Conservation (phyloP, 2,797 vertebrate genomes). For the Pseudochirops corinnae region DNA sequence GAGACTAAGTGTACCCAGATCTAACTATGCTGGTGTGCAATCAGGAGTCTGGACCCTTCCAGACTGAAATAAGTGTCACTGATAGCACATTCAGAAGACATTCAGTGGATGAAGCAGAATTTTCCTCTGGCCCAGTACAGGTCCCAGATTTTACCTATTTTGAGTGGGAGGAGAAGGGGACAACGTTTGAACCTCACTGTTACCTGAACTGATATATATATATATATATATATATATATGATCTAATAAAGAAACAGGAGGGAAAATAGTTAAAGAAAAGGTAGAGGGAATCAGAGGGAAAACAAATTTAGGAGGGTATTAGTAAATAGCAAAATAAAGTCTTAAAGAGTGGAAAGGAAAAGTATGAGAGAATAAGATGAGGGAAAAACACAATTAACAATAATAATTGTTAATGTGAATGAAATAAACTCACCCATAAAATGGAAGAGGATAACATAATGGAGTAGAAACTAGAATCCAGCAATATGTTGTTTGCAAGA, state of each 20-base stretch:
- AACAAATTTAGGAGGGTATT: background rate
- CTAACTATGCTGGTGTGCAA: background rate
- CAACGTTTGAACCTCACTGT: background rate
- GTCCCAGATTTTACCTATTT: background rate
- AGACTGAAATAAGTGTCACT: background rate
- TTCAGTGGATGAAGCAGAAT: background rate
- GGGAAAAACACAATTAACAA: background rate
- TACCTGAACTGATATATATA: background rate
- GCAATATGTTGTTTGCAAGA: background rate
- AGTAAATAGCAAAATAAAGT: background rate
- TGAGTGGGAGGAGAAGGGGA: background rate
- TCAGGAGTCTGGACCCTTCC: background rate
- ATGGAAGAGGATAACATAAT: background rate
- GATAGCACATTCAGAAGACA: background rate
- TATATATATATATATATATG: background rate
- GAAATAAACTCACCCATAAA: background rate
- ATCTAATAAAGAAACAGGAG: background rate
- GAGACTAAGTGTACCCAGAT: background rate
- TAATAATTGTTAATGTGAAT: background rate
- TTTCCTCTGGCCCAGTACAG: background rate
- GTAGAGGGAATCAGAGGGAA: background rate
- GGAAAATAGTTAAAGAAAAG: background rate
- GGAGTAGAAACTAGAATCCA: background rate
- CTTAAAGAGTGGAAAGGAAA: background rate
- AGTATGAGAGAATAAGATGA: background rate